Base-by-base conservation (phyloP, 35 echinoderm and acorn worm genomes). In the Patiria miniata region DNA sequence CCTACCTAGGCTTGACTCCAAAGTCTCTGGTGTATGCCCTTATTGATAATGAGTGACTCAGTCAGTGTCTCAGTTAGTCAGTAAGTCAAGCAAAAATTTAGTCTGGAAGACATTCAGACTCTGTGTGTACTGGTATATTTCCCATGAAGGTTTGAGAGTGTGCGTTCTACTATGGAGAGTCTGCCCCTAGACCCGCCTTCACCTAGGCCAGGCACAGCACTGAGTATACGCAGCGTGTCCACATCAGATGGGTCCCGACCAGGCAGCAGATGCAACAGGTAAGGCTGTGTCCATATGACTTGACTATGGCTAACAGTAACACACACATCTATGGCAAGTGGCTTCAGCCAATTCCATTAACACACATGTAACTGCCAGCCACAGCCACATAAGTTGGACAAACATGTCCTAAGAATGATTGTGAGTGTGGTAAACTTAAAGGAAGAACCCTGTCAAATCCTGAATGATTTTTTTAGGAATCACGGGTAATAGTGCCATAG, bases 211-310 rank as follows among this genome's bases (percentile, higher is more conserved):
- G 61, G 83, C 81, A 52, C 81, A 0, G 39, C 60, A 19, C 56
- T 79, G 1, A 83, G 86, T 17, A 87, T 88, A 21, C 83, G 82
- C 7, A 85, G 83, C 19, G 36, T 85, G 7, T 81, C 83, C 6
- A 79, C 87, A 12, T 73, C 79, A 44, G 82, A 39, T 44, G 79
- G 68, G 17, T 61, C 87, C 21, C 84, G 87, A 90, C 78, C 92
- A 76, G 19, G 19, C 52, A 94, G 78, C 36, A 90, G 92, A 68
- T 94, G 92, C 39, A 89, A 83, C 55, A 94, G 92, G 92, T 94
- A 47, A 85, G 32, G 28, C 8, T n/a, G n/a, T n/a, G n/a, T n/a
- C n/a, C n/a, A n/a, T n/a, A n/a, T n/a, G n/a, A n/a, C n/a, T n/a
- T n/a, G n/a, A n/a, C n/a, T n/a, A n/a, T n/a, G n/a, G n/a, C n/a